These are phyloP conservation scores for Falco concolor DNA, from an alignment of 2,797 vertebrate genomes.

Conservation along the genomic window DNA sequence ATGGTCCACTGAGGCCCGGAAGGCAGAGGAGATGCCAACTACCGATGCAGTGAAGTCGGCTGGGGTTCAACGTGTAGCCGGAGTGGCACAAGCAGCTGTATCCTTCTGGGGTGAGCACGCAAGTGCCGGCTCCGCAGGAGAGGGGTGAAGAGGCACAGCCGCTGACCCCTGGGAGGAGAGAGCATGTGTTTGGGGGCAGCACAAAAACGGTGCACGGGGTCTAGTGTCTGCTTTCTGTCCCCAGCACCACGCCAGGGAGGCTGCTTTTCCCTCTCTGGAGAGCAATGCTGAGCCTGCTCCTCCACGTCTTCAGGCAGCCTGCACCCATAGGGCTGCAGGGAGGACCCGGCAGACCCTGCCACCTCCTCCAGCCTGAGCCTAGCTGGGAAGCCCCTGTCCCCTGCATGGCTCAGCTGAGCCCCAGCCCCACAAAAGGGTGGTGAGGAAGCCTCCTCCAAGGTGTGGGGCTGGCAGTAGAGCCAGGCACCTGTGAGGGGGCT, in stretches of 20 bases:
- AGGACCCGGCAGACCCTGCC: not conserved
- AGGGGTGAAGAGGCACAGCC: conserved; percentile 75
- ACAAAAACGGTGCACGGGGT: not conserved
- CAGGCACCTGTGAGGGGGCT: not conserved
- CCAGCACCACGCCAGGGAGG: not conserved
- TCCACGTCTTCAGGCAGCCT: not conserved
- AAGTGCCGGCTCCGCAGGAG: conserved; percentile 84
- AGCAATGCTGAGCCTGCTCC: not conserved
- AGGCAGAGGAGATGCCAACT: not conserved
- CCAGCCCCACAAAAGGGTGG: not conserved
- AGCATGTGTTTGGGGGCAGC: not conserved
- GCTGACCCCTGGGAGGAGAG: conserved; percentile 67
- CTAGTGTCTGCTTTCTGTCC: not conserved
- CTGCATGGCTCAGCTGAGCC: not conserved
- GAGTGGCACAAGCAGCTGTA: conserved; percentile 84
- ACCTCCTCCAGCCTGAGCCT: not conserved
- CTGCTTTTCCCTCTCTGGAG: not conserved
- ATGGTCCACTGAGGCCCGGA: rapidly evolving
- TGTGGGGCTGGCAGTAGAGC: not conserved
- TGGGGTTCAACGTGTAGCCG: conserved; percentile 80
- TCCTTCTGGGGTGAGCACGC: conserved; percentile 80
- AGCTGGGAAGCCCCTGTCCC: not conserved
- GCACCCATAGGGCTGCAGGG: not conserved
- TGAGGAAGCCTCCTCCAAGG: not conserved
- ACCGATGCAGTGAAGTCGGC: conserved; percentile 85